phyloP scores from a whole-genome alignment of 2,888 invertebrate species.

The Campopleginae sp. region DNA sequence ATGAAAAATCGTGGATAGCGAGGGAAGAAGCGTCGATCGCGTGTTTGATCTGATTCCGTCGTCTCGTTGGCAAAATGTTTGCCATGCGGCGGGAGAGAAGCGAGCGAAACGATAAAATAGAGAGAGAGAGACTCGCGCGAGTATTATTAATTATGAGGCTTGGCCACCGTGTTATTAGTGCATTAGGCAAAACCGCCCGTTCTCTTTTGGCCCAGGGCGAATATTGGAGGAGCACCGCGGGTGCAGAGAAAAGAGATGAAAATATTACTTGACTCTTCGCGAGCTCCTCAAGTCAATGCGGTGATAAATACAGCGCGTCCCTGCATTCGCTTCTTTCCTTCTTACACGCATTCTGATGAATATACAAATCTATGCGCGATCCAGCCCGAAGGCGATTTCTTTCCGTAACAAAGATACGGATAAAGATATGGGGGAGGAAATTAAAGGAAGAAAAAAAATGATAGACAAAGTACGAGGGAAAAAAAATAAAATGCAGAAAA shows the following conservation, averaged over 20 bases:
- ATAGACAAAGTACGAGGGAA: not conserved
- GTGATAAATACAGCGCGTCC: constrained; percentile 79
- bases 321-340: constrained; percentile 58
- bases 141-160: constrained; percentile 82
- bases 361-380: constrained; percentile 10
- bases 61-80: constrained; percentile 19
- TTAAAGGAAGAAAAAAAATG: not conserved
- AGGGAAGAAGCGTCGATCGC: not conserved
- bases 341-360: constrained; percentile 25
- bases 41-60: not conserved
- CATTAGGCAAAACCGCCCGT: constrained; percentile 82
- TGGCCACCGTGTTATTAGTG: constrained; percentile 83
- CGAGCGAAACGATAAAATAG: constrained; percentile 17
- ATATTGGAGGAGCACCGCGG: constrained; percentile 70
- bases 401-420: not conserved
- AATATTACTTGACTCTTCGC: constrained; percentile 50
- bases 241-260: constrained; percentile 66
- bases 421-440: not conserved
- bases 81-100: not conserved
- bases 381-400: constrained; percentile 44
- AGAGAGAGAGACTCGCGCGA: constrained; percentile 57
- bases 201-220: constrained; percentile 73
- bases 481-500: not conserved
- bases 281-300: constrained; percentile 76
- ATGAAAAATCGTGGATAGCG: not conserved